A percentile compares a stretch with the other conserved stretches of the same genome.
Evolutionary conservation across 2,797 vertebrate genomes (phyloP).

Genomic region (Balearica regulorum): DNA sequence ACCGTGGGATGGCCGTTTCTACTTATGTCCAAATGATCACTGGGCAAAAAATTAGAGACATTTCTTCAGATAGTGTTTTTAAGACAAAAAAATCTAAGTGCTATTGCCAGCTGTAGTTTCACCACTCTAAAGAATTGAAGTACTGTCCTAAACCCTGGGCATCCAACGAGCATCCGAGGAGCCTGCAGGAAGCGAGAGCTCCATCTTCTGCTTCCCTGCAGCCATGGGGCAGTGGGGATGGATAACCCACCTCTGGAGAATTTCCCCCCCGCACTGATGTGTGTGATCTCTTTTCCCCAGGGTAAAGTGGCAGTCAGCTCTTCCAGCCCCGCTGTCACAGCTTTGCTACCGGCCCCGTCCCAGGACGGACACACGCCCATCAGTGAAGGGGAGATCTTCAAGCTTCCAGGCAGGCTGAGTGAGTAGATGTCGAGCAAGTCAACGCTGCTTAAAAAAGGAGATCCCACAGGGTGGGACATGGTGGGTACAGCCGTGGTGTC

Average conservation of each 20-base stretch:
- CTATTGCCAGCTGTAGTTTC: background rate
- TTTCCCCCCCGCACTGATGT: background rate
- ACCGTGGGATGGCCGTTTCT: background rate
- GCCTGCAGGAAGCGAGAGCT: background rate
- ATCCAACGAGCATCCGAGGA: accelerated
- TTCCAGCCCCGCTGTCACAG: background rate
- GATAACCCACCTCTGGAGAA: background rate
- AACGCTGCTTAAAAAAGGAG: background rate
- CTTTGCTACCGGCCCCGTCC: background rate
- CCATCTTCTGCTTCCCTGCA: background rate
- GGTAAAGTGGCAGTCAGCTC: background rate
- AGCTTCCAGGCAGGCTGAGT: constrained; percentile 85
- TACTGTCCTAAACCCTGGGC: background rate
- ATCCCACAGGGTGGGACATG: background rate
- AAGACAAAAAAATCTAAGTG: background rate
- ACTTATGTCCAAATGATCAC: background rate
- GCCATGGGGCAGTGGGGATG: background rate
- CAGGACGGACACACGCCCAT: background rate
- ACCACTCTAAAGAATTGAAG: background rate
- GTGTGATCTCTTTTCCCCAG: constrained; percentile 12
- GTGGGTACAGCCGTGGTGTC: background rate
- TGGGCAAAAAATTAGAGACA: background rate
- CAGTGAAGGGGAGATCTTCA: constrained; percentile 75
- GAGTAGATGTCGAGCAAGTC: constrained; percentile 55
- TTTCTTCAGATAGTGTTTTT: background rate